Evolutionary conservation across 2,797 vertebrate species (phyloP).

Genomic region (Cynodonichthys magdalenae): DNA sequence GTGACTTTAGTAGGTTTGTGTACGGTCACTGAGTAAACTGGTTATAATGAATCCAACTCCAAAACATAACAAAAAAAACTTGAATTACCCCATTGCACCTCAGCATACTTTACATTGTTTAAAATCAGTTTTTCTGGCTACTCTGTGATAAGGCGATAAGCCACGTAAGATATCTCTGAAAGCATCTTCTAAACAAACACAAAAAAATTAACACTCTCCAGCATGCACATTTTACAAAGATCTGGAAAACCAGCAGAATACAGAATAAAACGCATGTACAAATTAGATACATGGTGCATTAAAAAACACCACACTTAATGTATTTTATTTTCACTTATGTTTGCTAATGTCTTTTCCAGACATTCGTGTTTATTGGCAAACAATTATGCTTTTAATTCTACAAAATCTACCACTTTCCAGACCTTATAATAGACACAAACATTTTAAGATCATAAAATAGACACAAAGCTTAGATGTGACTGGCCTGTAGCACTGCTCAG

Average conservation of each 20-base stretch:
- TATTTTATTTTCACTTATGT: too few species aligned
- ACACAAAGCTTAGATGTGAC: constrained; percentile 14
- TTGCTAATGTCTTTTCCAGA: too few species aligned
- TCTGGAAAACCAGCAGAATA: too few species aligned
- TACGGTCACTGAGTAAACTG: constrained; percentile 23
- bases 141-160: not conserved
- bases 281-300: too few species aligned
- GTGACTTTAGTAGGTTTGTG: too few species aligned
- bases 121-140: not conserved
- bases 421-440: constrained; percentile 1
- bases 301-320: too few species aligned
- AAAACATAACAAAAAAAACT: not conserved
- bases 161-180: not conserved
- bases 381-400: not conserved
- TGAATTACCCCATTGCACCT: not conserved
- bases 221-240: too few species aligned
- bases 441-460: not conserved
- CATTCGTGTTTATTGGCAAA: not conserved
- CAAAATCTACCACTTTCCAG: not conserved
- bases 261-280: too few species aligned
- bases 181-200: not conserved
- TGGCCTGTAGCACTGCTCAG: constrained; percentile 28
- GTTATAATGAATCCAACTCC: not conserved
- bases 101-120: not conserved
- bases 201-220: too few species aligned